Base-by-base conservation (phyloP, 1,140 invertebrate genomes). In the Microplitis mediator region DNA sequence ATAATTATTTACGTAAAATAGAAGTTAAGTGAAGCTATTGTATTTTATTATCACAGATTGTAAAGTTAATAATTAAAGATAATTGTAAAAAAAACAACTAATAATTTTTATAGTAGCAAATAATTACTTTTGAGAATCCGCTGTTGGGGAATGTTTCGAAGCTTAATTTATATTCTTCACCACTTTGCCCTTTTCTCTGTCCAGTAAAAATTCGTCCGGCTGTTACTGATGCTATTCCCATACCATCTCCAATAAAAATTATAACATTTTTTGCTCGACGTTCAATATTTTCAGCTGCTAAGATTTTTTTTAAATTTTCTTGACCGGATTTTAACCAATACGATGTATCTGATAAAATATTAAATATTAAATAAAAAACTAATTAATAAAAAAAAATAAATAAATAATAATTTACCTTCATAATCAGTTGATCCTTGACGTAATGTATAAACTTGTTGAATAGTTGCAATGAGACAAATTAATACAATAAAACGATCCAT, bases 231-330 rank as follows among this genome's bases (percentile, higher is more conserved):
- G 91, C 86, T 9, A 93, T 77, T 36, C 92, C 92, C 92, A 94
- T 93, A 0, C 93, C 92, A 79, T 94, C 92, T 0, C 93, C 93
- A 35, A 93, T 83, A 75, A 93, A 93, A 2, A 93, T 75, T 63
- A 93, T 92, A 3, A 93, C 87, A 77, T 93, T 93, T 80, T 91
- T 92, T 0, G 92, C 92, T 8, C 73, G 78, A n/a, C 81, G 85
- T 5, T 85, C 85, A 13, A 88, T 89, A 13, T 86, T 83, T 69
- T 82, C 79, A n/a, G 81, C 65, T 4, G 78, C 71, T 23, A 87
- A 68, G 54, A 85, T 78, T 69, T 80, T 82, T 35, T 78, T 75
- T 3, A 88, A 78, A 70, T 84, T 82, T 34, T 82, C 79, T 75
- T 86, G 85, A 1, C 85, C 86, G 3, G 76, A 80, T 73, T 80